Evolutionary conservation across 2,888 invertebrate genomes (phyloP), one percentile per base, ranked within the genome.

Genomic region (Hartigia nigra): DNA sequence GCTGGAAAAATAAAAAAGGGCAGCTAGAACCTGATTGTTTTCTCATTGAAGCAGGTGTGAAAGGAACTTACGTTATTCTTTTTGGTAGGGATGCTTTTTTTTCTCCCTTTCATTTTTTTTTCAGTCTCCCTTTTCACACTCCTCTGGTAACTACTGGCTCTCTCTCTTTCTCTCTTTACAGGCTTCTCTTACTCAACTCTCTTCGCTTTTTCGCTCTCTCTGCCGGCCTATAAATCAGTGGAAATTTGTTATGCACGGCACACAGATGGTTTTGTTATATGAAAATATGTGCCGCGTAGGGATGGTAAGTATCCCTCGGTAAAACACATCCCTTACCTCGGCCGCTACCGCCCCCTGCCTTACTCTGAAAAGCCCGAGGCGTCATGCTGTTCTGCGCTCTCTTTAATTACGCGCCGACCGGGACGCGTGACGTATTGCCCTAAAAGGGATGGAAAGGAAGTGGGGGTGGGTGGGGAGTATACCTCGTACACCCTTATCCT

Each of bases 191-290:
- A 80, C 82, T 78, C 82, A 86, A 86, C 87, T 84, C 88, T 85
- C 86, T 85, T 84, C 84, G 84, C 83, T 85, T 81, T 70, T 39
- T 69, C 72, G 72, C 32, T 72, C 72, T 72, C 72, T 72, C 72
- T 72, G 55, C 55, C 72, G 72, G 86, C 86, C 91, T 89, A 91
- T 91, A 91, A 91, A 91, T 91, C 91, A 91, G 91, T 87, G 87
- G 90, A 90, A 91, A 91, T 91, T 91, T 91, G 91, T 91, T 91
- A 91, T 90, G 91, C 91, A 88, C 90, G 88, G 91, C 91, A 91
- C 91, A 91, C 91, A 91, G 91, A 91, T 91, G 91, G 90, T 91
- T 91, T 91, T 91, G 91, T 91, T 91, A 91, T 91, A 91, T 91
- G 91, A 91, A 91, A 91, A 91, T 91, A 91, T 91, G 91, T 91